These are phyloP conservation scores for Turdus rufiventris DNA, from an alignment of 2,113 vertebrate genomes.

Conservation along the genomic window DNA sequence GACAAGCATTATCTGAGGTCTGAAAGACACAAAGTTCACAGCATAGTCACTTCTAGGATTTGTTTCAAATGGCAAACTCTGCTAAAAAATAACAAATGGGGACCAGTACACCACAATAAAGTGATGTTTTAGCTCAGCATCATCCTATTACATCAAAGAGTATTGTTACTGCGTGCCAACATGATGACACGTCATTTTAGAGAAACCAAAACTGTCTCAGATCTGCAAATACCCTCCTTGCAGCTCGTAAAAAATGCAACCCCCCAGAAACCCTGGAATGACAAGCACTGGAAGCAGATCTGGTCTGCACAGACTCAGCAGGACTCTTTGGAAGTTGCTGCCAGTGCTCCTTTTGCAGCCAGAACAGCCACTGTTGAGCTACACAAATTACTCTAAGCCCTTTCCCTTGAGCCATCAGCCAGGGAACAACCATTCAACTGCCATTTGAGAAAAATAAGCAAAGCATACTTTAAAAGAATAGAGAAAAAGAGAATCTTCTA, in stretches of 20 bases:
- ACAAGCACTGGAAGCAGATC: conserved; percentile 24
- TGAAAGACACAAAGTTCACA: not conserved
- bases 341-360: conserved; percentile 56
- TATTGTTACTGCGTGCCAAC: not conserved
- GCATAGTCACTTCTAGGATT: not conserved
- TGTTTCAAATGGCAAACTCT: not conserved
- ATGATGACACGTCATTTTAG: not conserved
- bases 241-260: not conserved
- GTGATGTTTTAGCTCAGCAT: not conserved
- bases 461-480: conserved; percentile 17
- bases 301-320: conserved; percentile 39
- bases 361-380: conserved; percentile 48
- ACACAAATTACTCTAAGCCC: conserved; percentile 5
- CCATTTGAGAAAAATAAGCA: conserved; percentile 36
- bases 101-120: not conserved
- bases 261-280: not conserved
- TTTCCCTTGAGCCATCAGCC: conserved; percentile 13
- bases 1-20: not conserved
- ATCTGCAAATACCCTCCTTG: not conserved
- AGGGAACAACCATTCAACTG: not conserved
- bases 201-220: not conserved
- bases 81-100: not conserved
- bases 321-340: conserved; percentile 54
- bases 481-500: not conserved
- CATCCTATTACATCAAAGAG: conserved; percentile 1